These are phyloP conservation scores for Atherix ibis DNA, from an alignment of 2,888 invertebrate species.

Conservation along the genomic window DNA sequence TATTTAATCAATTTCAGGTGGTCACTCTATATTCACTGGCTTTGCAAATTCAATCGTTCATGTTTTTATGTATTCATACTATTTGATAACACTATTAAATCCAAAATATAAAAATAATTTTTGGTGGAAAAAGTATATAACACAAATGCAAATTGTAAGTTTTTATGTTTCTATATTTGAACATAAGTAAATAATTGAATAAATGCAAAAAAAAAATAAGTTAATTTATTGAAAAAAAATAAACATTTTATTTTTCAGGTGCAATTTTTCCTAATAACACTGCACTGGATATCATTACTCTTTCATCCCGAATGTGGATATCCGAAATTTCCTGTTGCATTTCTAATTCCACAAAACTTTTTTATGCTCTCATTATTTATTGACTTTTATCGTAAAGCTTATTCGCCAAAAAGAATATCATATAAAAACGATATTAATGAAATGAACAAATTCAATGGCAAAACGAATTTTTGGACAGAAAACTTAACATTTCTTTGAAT, in stretches of 20 bases:
- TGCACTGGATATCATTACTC: constrained; percentile 36
- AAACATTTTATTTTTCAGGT: constrained; percentile 29
- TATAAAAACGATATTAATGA: neutral
- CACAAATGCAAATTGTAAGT: constrained; percentile 57
- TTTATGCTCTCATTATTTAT: constrained; percentile 48
- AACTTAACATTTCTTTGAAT: no score
- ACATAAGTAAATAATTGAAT: neutral
- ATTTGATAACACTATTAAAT: constrained; percentile 51
- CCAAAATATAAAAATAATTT: constrained; percentile 50
- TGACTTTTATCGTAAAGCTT: constrained; percentile 50
- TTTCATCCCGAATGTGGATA: constrained; percentile 40
- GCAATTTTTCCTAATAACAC: constrained; percentile 41
- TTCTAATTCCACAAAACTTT: constrained; percentile 47
- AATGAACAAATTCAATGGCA: no score
- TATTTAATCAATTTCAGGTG: constrained; percentile 34
- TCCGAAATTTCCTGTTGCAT: constrained; percentile 37
- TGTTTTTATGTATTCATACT: constrained; percentile 61
- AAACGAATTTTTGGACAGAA: no score
- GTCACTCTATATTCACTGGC: constrained; percentile 47
- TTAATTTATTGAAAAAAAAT: neutral
- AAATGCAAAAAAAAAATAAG: neutral
- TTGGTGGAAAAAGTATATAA: constrained; percentile 68
- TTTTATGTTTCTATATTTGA: neutral
- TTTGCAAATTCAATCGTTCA: constrained; percentile 58
- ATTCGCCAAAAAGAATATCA: constrained; percentile 25